These are phyloP conservation scores for Athalia rosae DNA, from an alignment of 2,888 invertebrate genomes.

Conservation along the genomic window DNA sequence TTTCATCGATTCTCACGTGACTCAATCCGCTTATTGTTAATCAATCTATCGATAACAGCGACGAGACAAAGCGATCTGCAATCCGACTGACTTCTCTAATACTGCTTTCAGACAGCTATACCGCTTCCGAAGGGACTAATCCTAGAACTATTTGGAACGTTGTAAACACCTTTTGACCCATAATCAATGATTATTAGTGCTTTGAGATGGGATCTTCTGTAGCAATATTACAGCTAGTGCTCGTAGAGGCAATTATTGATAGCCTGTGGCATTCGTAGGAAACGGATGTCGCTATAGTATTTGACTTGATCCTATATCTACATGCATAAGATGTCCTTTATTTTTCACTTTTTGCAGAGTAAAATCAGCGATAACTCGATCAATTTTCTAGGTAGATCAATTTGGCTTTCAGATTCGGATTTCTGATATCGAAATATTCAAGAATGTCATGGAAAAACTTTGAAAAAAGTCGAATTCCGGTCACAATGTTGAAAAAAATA, in stretches of 20 bases:
- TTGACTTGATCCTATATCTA: no score
- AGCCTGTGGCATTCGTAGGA: no score
- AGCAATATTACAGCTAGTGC: neutral
- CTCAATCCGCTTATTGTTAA: constrained; percentile 9
- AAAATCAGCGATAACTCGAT: no score
- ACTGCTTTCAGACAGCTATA: neutral
- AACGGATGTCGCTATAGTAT: no score
- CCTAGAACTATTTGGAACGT: neutral
- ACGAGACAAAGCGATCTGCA: constrained; percentile 25
- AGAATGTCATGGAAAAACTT: no score
- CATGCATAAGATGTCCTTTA: no score
- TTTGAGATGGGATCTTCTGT: constrained; percentile 3
- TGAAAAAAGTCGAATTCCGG: no score
- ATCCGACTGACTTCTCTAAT: constrained; percentile 22
- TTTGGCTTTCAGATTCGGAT: no score
- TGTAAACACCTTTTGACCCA: constrained; percentile 21
- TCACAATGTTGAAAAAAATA: no score
- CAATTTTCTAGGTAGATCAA: no score
- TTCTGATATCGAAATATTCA: no score
- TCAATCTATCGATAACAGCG: constrained; percentile 33
- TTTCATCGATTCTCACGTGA: constrained; percentile 27
- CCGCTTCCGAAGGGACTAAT: neutral
- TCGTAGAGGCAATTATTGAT: constrained; percentile 4
- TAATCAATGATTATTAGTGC: constrained; percentile 15
- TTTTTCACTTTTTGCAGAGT: no score